A percentile compares a stretch with the other conserved stretches of the same genome.
phyloP scores from a whole-genome alignment of 2,797 vertebrate genomes.

The Hoplostethus mediterraneus region DNA sequence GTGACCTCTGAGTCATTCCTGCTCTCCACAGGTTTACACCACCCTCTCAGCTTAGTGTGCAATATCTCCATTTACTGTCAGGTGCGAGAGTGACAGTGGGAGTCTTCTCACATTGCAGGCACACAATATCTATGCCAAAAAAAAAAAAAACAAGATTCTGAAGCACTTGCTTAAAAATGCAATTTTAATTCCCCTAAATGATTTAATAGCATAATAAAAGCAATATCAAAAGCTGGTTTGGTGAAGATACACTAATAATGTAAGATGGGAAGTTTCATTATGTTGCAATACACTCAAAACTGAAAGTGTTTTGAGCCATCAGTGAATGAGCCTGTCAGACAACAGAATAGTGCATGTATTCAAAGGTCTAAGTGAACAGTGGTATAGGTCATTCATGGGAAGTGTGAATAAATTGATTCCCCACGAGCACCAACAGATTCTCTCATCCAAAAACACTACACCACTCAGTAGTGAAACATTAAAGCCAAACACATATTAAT shows the following conservation, averaged over 20 bases:
- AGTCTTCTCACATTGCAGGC: slow-evolving; percentile 12
- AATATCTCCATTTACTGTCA: slow-evolving; percentile 27
- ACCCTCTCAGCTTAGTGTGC: slow-evolving; percentile 18
- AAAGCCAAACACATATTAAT: slow-evolving; percentile 7
- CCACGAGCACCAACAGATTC: slow-evolving; percentile 19
- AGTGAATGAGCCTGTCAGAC: neutral
- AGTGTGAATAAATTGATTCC: slow-evolving; percentile 15
- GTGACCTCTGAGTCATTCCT: slow-evolving; percentile 45
- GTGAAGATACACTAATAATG: neutral
- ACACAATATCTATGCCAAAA: slow-evolving; percentile 5
- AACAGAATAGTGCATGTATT: slow-evolving; percentile 16
- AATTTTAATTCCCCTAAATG: neutral
- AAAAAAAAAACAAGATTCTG: neutral
- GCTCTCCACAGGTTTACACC: slow-evolving; percentile 34
- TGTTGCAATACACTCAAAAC: neutral
- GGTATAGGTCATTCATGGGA: slow-evolving; percentile 5
- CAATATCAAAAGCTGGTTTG: neutral
- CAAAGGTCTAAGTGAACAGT: neutral
- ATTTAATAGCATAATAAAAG: neutral
- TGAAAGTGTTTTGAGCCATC: neutral
- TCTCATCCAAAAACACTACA: slow-evolving; percentile 41
- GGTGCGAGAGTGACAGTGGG: slow-evolving; percentile 28
- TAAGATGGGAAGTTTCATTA: neutral
- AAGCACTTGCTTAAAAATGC: neutral
- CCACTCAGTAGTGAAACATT: slow-evolving; percentile 31